Evolutionary conservation across 2,888 invertebrate species (phyloP).

Genomic region (Dryomyza anilis): DNA sequence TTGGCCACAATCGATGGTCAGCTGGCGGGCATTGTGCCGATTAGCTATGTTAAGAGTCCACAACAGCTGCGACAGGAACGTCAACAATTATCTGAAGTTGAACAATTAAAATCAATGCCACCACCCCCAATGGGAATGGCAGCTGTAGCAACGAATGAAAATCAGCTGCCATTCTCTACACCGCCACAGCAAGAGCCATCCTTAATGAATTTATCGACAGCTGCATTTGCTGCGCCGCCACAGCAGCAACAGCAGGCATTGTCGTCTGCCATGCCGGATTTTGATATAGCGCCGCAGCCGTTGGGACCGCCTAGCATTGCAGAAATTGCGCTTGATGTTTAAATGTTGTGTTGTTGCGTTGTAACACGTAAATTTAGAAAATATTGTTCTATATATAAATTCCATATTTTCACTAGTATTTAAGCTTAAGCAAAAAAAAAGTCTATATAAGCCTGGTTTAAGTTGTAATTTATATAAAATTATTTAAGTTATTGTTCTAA

Average conservation of each 20-base stretch:
- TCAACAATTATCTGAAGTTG: slow-evolving; percentile 21
- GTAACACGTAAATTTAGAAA: background rate
- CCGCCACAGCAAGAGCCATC: slow-evolving; percentile 44
- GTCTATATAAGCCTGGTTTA: too few relatives aligned
- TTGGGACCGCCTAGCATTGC: slow-evolving; percentile 44
- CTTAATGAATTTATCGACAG: slow-evolving; percentile 46
- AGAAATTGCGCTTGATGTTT: slow-evolving; percentile 22
- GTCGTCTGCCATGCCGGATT: slow-evolving; percentile 37
- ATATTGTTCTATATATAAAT: too few relatives aligned
- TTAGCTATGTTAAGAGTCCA: slow-evolving; percentile 64
- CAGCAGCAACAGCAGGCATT: background rate
- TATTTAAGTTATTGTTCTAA: too few relatives aligned
- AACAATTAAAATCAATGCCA: slow-evolving; percentile 7
- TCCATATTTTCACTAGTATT: too few relatives aligned
- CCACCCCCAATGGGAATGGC: too few relatives aligned
- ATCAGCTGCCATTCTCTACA: background rate
- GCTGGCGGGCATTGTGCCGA: slow-evolving; percentile 69
- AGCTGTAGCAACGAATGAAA: too few relatives aligned
- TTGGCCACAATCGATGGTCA: slow-evolving; percentile 67
- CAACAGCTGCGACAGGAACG: slow-evolving; percentile 50
- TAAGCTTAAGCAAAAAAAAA: too few relatives aligned
- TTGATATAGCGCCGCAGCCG: slow-evolving; percentile 41
- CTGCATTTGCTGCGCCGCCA: slow-evolving; percentile 46
- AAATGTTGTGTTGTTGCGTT: slow-evolving; percentile 31
- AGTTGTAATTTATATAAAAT: too few relatives aligned